phyloP scores from a whole-genome alignment of 53 echinoderm and acorn worm species.

The Astropecten irregularis region DNA sequence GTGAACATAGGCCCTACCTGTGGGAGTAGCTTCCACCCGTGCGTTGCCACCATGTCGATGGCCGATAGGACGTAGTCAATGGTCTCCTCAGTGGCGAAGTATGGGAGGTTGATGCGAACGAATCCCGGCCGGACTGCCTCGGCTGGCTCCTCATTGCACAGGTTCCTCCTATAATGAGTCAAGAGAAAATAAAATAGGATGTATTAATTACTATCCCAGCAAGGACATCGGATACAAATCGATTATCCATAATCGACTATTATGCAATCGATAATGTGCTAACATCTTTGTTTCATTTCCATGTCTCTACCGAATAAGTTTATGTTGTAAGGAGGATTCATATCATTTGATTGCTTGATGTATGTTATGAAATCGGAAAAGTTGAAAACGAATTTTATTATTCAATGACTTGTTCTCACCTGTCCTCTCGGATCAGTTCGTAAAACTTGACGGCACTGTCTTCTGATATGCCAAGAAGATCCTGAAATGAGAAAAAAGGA shows the following conservation, averaged over 20 bases:
- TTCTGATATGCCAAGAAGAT: constrained; percentile 90
- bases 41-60: constrained; percentile 76
- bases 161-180: constrained; percentile 53
- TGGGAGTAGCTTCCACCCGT: constrained; percentile 90
- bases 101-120: constrained; percentile 86
- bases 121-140: constrained; percentile 89
- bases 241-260: too few relatives aligned
- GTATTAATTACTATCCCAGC: too few relatives aligned
- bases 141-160: constrained; percentile 77
- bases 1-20: too few relatives aligned
- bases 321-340: too few relatives aligned
- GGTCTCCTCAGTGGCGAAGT: constrained; percentile 81
- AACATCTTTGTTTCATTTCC: too few relatives aligned
- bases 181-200: not conserved
- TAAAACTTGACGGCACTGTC: constrained; percentile 80
- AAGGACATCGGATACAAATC: too few relatives aligned
- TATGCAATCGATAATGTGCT: too few relatives aligned
- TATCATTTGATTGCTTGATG: too few relatives aligned
- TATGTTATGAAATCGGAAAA: too few relatives aligned
- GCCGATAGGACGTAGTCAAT: constrained; percentile 86
- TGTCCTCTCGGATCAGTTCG: constrained; percentile 75
- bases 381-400: too few relatives aligned
- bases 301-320: too few relatives aligned
- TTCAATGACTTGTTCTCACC: constrained; percentile 51
- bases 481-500: constrained; percentile 56